Percentiles rank a stretch among this genome's conserved stretches.
These are phyloP conservation scores for Scleropages formosus DNA, from an alignment of 2,797 vertebrate species.

Conservation along the genomic window DNA sequence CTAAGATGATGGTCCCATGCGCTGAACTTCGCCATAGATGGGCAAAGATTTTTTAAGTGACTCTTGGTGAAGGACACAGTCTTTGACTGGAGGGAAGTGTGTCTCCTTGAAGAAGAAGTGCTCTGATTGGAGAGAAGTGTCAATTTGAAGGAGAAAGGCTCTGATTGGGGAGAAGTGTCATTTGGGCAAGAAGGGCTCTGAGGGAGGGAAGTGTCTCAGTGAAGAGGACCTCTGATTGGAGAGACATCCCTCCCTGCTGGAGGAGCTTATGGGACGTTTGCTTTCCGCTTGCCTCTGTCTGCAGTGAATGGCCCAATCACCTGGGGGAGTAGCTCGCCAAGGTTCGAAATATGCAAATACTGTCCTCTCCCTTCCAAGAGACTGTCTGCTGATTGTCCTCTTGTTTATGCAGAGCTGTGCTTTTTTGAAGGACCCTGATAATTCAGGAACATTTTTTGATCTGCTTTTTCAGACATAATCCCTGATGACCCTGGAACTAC, in stretches of 20 bases:
- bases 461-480: neutral
- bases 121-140: constrained; percentile 19
- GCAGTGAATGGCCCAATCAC: neutral
- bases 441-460: neutral
- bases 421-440: neutral
- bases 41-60: neutral
- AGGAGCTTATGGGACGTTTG: no score
- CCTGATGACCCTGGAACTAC: neutral
- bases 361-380: neutral
- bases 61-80: neutral
- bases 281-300: neutral
- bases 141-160: constrained; percentile 6
- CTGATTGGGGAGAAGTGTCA: constrained; percentile 13
- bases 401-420: neutral
- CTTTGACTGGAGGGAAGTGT: neutral
- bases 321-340: neutral
- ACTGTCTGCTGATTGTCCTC: neutral
- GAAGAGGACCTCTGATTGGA: constrained; percentile 1
- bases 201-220: no score
- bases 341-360: neutral
- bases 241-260: neutral
- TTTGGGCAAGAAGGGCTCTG: neutral
- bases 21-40: neutral
- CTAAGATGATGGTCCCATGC: neutral
- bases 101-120: constrained; percentile 4